A percentile compares a stretch with the other conserved stretches of the same genome.
Conservation (phyloP, 2,888 invertebrate species). For the Sinotaia quadrata region DNA sequence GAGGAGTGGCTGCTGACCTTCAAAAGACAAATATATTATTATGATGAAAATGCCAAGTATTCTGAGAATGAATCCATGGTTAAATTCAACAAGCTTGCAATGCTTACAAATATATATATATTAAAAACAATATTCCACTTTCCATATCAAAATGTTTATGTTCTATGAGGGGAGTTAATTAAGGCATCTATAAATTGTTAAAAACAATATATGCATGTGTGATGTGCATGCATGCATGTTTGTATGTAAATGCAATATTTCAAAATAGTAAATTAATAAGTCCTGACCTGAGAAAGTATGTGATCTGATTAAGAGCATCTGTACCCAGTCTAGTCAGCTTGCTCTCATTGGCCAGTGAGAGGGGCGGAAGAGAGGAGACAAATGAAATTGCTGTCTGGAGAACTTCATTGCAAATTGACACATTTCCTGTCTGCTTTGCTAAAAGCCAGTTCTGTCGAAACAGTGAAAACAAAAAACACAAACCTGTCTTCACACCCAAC, state of each 20-base stretch:
- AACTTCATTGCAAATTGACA: constrained; percentile 77
- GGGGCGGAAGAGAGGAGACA: constrained; percentile 76
- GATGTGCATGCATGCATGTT: too few relatives aligned
- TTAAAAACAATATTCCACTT: neutral
- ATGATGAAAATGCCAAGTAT: neutral
- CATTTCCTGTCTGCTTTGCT: constrained; percentile 51
- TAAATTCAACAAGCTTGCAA: neutral
- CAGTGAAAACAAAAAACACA: constrained; percentile 77
- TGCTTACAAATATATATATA: neutral
- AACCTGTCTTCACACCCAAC: constrained; percentile 78
- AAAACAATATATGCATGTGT: too few relatives aligned
- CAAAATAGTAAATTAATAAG: too few relatives aligned
- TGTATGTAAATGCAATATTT: neutral
- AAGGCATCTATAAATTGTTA: too few relatives aligned
- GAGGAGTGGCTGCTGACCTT: constrained; percentile 73
- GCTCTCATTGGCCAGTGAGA: constrained; percentile 77
- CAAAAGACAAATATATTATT: neutral
- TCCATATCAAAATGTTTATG: too few relatives aligned
- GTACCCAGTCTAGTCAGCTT: constrained; percentile 74
- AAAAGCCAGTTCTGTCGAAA: constrained; percentile 77
- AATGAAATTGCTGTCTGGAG: constrained; percentile 76
- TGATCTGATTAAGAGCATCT: constrained; percentile 76
- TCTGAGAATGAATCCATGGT: neutral
- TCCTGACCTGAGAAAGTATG: constrained; percentile 70
- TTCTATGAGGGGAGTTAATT: too few relatives aligned